Evolutionary conservation across 1,140 invertebrate species (phyloP), one percentile per base, ranked within the genome.

Genomic region (Zophobas atratus): DNA sequence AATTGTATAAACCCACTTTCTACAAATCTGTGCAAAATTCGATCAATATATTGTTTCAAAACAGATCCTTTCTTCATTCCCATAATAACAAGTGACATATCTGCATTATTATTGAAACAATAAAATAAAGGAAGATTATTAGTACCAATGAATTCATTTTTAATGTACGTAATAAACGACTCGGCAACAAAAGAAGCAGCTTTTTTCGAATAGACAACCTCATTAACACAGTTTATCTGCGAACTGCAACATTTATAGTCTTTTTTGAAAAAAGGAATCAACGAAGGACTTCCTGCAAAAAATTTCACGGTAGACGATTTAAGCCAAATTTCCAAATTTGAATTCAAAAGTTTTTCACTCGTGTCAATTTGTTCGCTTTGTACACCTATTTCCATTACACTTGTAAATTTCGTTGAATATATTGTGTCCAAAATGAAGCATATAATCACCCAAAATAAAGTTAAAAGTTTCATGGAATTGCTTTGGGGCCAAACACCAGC

Each of bases 41-140:
- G 8, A 75, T 81, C 70, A 48, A 81, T 51, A 38, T 71, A 38
- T 1, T 81, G 46, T 43, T 39, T 51, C 32, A 81, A 72, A n/a
- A 79, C 76, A 70, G 76, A 75, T 1, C 76, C 57, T 67, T 70
- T 74, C 39, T 70, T 36, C 80, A 81, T 79, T 35, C 77, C 49
- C 34, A 77, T 67, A 20, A 76, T 72, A 32, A 81, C 51, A 5
- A 72, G 80, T 63, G 67, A 80, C n/a, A 43, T 51, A 4, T 73
- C 73, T 43, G 77, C 41, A 6, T 46, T 46, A 6, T 67, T 56
- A 8, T 74, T 51, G 6, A 81, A 36, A 67, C 80, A 81, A 57
- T 77, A 77, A 8, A 80, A 35, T 34, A 77, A 34, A 6, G 72
- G 73, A 5, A 60, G 6, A 39, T 75, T 53, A 2, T 70, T 46